Base-by-base conservation (phyloP, 1,140 invertebrate species). In the Drosophila orosa region DNA sequence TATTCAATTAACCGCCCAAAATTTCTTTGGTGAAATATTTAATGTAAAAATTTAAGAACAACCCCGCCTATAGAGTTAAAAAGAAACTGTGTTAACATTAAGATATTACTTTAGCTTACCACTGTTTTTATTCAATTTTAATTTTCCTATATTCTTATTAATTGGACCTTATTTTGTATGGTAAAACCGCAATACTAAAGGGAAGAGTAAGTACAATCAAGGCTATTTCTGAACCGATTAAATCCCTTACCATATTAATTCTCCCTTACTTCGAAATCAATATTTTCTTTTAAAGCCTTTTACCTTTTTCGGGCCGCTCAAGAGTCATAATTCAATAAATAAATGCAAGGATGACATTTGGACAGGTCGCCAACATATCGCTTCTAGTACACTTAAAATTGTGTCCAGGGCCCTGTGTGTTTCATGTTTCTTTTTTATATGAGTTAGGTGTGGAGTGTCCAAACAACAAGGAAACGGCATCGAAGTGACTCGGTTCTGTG, bases 271-370 rank as follows among this genome's bases (percentile, higher is more conserved):
- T 44, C 22, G n/a, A n/a, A 47, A 47, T 25, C 8, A n/a, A 25
- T 27, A 27, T 8, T 65, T 65, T 17, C 24, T 35, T 45, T 27
- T 29, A 22, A 31, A 44, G 13, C 6, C 19, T 45, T 52, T 48
- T 37, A 24, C 39, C 31, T 27, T 47, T 63, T 54, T 31, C 31
- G n/a, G n/a, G 48, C 27, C 39, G 25, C 54, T 42, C 39, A 42
- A 68, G 19, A 54, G 69, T 58, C 83, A 81, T 86, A 81, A 86
- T 75, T 86, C 82, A 86, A 82, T 82, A 86, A 87, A 86, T 86
- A 87, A 87, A 86, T 87, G 75, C 82, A 76, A 76, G 78, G 57
- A 82, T 86, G 82, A 87, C 82, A 78, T 60, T 71, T 72, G 74
- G 78, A 87, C 82, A 79, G 80, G 48, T 42, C 71, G 65, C 54